Evolutionary conservation across 2,888 invertebrate species (phyloP).

Genomic region (Ochropleura plecta): DNA sequence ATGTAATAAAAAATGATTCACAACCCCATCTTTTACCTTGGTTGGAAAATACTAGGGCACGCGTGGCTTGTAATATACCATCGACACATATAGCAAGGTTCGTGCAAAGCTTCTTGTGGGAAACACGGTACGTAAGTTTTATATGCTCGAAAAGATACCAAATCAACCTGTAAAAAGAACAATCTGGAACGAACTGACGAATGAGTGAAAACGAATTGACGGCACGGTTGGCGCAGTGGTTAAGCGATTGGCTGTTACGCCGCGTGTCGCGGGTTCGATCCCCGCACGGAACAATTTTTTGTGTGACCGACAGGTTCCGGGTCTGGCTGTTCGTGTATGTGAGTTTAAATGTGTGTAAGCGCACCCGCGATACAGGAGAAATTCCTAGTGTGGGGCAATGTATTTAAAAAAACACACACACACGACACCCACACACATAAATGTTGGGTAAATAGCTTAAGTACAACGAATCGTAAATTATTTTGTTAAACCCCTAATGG

Average conservation of each 20-base stretch:
- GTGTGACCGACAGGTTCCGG: too few species aligned
- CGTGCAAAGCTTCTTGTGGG: slow-evolving; percentile 22
- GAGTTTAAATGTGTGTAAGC: too few species aligned
- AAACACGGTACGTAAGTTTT: slow-evolving; percentile 44
- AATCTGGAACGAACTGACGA: slow-evolving; percentile 35
- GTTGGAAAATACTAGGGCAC: slow-evolving; percentile 15
- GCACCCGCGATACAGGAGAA: too few species aligned
- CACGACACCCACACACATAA: slow-evolving; percentile 10
- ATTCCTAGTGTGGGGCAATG: too few species aligned
- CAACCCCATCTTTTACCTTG: slow-evolving; percentile 44
- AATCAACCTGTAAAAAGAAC: slow-evolving; percentile 59
- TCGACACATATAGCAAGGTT: slow-evolving; percentile 29
- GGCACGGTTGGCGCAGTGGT: too few species aligned
- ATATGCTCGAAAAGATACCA: slow-evolving; percentile 53
- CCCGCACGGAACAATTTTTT: too few species aligned
- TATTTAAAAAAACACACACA: too few species aligned
- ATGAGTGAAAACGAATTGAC: too few species aligned
- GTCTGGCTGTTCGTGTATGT: too few species aligned
- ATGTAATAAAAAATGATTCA: slow-evolving; percentile 61
- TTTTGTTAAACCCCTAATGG: slow-evolving; percentile 1
- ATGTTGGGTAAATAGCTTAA: slow-evolving; percentile 13
- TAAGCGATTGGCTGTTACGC: too few species aligned
- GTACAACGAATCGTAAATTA: not conserved
- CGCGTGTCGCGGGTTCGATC: too few species aligned
- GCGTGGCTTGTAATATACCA: slow-evolving; percentile 25